Conservation (phyloP, 2,888 invertebrate species). For the Ophion ellenae region DNA sequence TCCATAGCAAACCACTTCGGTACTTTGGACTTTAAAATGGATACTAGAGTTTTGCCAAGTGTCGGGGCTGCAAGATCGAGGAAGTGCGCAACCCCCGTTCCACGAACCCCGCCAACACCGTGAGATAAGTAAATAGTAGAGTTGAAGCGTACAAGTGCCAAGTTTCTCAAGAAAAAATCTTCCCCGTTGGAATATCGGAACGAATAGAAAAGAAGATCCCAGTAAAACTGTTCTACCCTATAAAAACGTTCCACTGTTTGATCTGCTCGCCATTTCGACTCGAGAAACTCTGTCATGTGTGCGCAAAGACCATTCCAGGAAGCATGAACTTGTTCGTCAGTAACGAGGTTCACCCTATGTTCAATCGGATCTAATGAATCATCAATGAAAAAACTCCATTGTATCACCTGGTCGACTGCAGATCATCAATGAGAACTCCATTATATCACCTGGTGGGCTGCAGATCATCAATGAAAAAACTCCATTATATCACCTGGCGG, state of each 20-base stretch:
- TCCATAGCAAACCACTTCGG: slow-evolving; percentile 58
- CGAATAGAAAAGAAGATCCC: slow-evolving; percentile 6
- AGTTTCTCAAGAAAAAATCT: slow-evolving; percentile 36
- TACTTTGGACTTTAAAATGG: slow-evolving; percentile 59
- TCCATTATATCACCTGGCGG: too few species aligned
- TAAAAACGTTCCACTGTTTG: neutral
- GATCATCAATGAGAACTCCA: neutral
- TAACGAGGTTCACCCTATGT: neutral
- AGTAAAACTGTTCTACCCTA: neutral
- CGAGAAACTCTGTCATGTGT: neutral
- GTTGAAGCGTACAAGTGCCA: slow-evolving; percentile 35
- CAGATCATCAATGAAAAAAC: neutral
- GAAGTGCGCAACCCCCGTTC: slow-evolving; percentile 24
- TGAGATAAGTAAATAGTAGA: slow-evolving; percentile 54
- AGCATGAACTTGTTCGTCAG: too few species aligned
- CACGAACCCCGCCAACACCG: slow-evolving; percentile 6
- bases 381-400: neutral
- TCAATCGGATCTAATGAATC: neutral
- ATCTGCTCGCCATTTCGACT: neutral
- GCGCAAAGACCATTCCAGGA: too few species aligned
- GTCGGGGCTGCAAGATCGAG: slow-evolving; percentile 47
- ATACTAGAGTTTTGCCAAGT: slow-evolving; percentile 59
- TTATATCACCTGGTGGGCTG: neutral
- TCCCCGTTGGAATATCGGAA: slow-evolving; percentile 1
- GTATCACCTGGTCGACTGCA: too few species aligned